Percentiles rank a stretch among this genome's conserved stretches.
phyloP scores from a whole-genome alignment of 92 coral and sea anemone species.

The Actinostola sp. region DNA sequence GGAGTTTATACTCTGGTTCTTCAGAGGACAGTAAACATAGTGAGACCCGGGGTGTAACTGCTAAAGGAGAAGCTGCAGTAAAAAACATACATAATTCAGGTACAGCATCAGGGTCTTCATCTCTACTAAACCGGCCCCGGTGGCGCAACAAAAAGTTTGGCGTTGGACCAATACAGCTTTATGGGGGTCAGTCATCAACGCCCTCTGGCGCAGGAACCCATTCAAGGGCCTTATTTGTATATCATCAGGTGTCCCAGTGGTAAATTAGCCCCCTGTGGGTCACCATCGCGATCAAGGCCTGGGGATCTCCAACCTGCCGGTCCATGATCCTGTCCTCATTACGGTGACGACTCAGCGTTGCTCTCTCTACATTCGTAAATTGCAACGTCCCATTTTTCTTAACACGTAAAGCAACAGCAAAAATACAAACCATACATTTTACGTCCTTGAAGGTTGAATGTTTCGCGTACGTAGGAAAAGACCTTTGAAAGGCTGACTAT shows the following conservation, averaged over 20 bases:
- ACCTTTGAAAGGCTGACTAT: slow-evolving; percentile 85
- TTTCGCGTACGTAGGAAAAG: slow-evolving; percentile 62
- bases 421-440: slow-evolving; percentile 59
- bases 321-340: slow-evolving; percentile 21
- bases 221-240: slow-evolving; percentile 38
- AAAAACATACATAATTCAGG: slow-evolving; percentile 67
- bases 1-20: slow-evolving; percentile 16
- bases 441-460: slow-evolving; percentile 69
- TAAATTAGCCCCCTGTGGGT: slow-evolving; percentile 10
- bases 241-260: slow-evolving; percentile 35
- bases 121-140: background rate
- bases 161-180: slow-evolving; percentile 9
- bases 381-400: slow-evolving; percentile 42
- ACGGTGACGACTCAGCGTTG: slow-evolving; percentile 7
- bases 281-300: slow-evolving; percentile 42
- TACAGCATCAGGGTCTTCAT: slow-evolving; percentile 34
- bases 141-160: too few species aligned
- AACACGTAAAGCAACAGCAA: slow-evolving; percentile 74
- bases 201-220: slow-evolving; percentile 12
- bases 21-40: slow-evolving; percentile 29
- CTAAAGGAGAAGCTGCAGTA: slow-evolving; percentile 69
- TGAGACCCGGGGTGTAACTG: slow-evolving; percentile 63
- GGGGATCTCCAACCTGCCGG: slow-evolving; percentile 26
- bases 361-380: slow-evolving; percentile 18
- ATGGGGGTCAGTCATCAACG: slow-evolving; percentile 18